phyloP scores from a whole-genome alignment of 30 jellyfish, hydroid and myxozoan genomes.

The Hydra vulgaris region DNA sequence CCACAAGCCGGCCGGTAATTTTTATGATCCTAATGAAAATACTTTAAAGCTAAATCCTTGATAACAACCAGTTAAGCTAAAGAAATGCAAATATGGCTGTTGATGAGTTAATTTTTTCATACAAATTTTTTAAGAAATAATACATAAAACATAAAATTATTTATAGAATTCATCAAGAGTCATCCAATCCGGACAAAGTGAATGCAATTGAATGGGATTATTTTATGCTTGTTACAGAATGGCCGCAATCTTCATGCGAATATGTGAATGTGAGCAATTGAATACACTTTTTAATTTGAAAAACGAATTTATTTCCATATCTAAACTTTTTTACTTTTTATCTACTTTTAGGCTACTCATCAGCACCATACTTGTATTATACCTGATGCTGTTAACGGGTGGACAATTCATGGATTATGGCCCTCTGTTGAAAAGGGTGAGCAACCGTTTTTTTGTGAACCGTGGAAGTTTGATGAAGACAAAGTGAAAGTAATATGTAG shows the following conservation, averaged over 20 bases:
- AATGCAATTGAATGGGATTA: conserved; percentile 21
- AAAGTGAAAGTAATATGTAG: not conserved
- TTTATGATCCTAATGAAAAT: too few relatives aligned
- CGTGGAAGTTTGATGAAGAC: conserved; percentile 11
- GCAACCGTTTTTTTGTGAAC: conserved; percentile 11
- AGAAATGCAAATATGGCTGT: too few relatives aligned
- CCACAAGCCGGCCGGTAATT: too few relatives aligned
- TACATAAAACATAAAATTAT: too few relatives aligned
- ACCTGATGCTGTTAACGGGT: conserved; percentile 39
- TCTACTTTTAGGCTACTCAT: conserved; percentile 43
- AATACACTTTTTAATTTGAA: not conserved
- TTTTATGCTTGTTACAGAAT: conserved; percentile 31
- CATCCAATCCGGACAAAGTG: not conserved
- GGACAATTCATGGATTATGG: conserved; percentile 98
- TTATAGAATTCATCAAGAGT: not conserved
- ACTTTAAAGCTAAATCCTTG: too few relatives aligned
- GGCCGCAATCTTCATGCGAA: conserved; percentile 34
- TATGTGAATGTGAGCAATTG: conserved; percentile 13
- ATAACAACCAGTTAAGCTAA: too few relatives aligned
- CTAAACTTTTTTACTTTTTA: too few relatives aligned
- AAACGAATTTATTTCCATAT: not conserved
- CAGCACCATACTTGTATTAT: conserved; percentile 64
- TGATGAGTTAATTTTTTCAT: too few relatives aligned
- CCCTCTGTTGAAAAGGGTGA: conserved; percentile 34
- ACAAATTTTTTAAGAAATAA: too few relatives aligned